A percentile compares a stretch with the other conserved stretches of the same genome.
These are phyloP conservation scores for Drosophila falleni DNA, from an alignment of 2,888 invertebrate genomes.

Conservation along the genomic window DNA sequence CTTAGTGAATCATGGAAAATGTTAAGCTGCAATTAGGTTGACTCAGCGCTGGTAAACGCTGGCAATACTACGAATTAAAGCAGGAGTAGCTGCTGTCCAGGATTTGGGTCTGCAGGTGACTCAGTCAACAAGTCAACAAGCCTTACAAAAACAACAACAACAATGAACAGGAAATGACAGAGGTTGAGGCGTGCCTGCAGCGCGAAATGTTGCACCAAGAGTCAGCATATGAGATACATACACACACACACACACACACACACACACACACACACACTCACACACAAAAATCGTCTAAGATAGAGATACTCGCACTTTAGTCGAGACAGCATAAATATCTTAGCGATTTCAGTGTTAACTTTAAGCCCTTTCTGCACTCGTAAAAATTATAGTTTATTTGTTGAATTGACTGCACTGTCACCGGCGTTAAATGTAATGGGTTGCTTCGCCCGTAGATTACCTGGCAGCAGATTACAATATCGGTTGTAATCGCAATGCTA, in stretches of 20 bases:
- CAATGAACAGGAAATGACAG: conserved; percentile 66
- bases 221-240: conserved; percentile 22
- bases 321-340: conserved; percentile 50
- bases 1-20: conserved; percentile 30
- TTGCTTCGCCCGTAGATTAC: conserved; percentile 55
- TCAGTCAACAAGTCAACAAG: conserved; percentile 45
- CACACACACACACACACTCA: conserved; percentile 8
- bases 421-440: conserved; percentile 62
- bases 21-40: conserved; percentile 41
- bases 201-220: conserved; percentile 70
- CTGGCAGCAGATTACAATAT: conserved; percentile 74
- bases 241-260: conserved; percentile 19
- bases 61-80: conserved; percentile 5
- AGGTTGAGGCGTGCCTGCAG: conserved; percentile 49
- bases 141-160: conserved; percentile 25
- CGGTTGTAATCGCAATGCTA: conserved; percentile 31
- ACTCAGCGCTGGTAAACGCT: conserved; percentile 24
- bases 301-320: conserved; percentile 9
- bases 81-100: conserved; percentile 15
- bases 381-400: conserved; percentile 74
- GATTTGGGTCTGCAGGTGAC: conserved; percentile 53
- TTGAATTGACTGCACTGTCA: conserved; percentile 48
- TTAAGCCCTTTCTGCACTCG: conserved; percentile 55
- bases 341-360: conserved; percentile 47
- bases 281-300: conserved; percentile 5